Conservation (phyloP, 37 sponge, comb jelly and placozoan species). For the Beroe ovata region DNA sequence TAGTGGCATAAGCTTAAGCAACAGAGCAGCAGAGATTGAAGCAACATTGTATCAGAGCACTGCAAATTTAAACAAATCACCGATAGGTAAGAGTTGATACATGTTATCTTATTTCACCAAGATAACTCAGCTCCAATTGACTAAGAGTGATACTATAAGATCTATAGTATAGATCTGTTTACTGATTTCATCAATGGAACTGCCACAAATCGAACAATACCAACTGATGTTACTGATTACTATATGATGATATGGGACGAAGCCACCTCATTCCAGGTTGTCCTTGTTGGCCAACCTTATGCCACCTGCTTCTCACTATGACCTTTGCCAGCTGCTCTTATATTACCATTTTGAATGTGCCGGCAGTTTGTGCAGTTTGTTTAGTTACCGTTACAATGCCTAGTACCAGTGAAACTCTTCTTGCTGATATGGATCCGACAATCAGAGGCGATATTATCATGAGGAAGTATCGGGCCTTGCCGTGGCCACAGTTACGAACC, state of each 20-base stretch:
- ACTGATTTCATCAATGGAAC: no score
- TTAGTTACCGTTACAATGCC: constrained; percentile 20
- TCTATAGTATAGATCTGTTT: no score
- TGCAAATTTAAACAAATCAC: constrained; percentile 20
- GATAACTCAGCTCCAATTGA: no score
- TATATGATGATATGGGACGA: no score
- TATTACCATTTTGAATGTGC: not conserved
- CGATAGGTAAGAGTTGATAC: constrained; percentile 41
- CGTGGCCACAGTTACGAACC: constrained; percentile 4
- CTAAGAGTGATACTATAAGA: no score
- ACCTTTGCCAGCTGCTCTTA: not conserved
- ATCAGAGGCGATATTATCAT: constrained; percentile 36
- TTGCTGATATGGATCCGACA: constrained; percentile 41
- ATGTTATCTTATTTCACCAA: no score
- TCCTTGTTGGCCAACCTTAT: no score
- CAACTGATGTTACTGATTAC: no score
- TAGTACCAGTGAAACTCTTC: constrained; percentile 20
- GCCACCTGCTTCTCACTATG: constrained; percentile 19
- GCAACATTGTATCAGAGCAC: constrained; percentile 12
- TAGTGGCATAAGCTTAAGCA: constrained; percentile 28
- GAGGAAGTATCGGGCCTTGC: constrained; percentile 56
- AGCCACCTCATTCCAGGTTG: no score
- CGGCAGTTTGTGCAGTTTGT: constrained; percentile 8
- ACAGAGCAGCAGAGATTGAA: not conserved
- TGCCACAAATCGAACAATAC: no score